Evolutionary conservation across 2,797 vertebrate species (phyloP).

Genomic region (Hyperoplus lanceolatus): DNA sequence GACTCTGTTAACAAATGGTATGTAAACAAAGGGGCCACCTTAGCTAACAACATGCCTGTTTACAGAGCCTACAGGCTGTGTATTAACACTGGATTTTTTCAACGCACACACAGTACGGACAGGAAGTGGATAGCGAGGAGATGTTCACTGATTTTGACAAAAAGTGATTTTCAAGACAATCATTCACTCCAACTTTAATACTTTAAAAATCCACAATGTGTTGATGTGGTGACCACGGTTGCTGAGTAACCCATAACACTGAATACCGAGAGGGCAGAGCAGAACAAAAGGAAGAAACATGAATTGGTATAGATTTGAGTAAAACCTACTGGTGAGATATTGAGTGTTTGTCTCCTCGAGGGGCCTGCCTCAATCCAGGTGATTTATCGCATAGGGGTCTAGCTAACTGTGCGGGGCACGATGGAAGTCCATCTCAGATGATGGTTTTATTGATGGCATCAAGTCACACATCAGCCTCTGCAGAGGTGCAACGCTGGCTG

Average conservation of each 20-base stretch:
- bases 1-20: no score
- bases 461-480: slow-evolving; percentile 83
- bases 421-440: slow-evolving; percentile 71
- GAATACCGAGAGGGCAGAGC: slow-evolving; percentile 43
- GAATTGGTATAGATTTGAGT: slow-evolving; percentile 73
- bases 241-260: slow-evolving; percentile 56
- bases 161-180: no score
- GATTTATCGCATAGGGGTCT: slow-evolving; percentile 60
- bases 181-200: background rate
- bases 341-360: slow-evolving; percentile 83
- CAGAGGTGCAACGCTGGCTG: slow-evolving; percentile 68
- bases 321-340: slow-evolving; percentile 81
- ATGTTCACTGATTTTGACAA: no score
- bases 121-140: no score
- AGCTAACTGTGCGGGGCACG: slow-evolving; percentile 45
- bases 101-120: no score
- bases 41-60: no score
- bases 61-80: no score
- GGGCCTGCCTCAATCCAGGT: slow-evolving; percentile 67
- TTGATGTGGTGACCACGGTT: slow-evolving; percentile 9
- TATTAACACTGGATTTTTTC: no score
- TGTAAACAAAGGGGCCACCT: no score
- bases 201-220: slow-evolving; percentile 26
- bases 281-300: slow-evolving; percentile 57
- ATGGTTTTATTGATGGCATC: slow-evolving; percentile 87